Conservation (phyloP, 2,113 vertebrate genomes). For the Centropus unirufus region DNA sequence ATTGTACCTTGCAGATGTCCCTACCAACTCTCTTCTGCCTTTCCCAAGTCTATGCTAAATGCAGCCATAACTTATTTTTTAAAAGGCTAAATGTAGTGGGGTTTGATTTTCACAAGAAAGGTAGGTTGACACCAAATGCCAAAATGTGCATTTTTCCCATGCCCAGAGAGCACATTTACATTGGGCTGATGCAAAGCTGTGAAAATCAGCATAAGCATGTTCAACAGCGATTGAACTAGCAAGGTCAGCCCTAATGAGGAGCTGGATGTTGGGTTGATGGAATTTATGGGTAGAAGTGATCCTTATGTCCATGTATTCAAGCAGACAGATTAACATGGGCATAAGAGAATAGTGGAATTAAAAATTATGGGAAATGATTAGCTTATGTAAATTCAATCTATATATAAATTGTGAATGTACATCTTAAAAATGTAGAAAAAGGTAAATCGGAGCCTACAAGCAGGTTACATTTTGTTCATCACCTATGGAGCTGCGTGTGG, state of each 20-base stretch:
- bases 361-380: neutral
- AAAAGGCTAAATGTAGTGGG: neutral
- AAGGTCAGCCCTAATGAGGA: rapidly evolving
- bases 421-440: neutral
- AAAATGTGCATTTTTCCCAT: neutral
- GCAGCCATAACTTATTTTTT: neutral
- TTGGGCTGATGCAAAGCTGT: neutral
- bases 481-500: rapidly evolving
- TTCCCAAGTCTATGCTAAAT: neutral
- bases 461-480: too few species aligned
- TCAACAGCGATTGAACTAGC: rapidly evolving
- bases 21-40: neutral
- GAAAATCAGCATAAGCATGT: rapidly evolving
- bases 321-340: neutral
- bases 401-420: neutral
- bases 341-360: neutral
- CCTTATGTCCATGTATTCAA: neutral
- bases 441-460: neutral
- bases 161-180: neutral
- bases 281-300: neutral
- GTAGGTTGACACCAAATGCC: neutral
- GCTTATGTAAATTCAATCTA: neutral
- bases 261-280: neutral
- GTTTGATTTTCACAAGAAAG: neutral
- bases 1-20: neutral